Evolutionary conservation across 2,888 invertebrate genomes (phyloP).

Genomic region (Drosophila mimetica): DNA sequence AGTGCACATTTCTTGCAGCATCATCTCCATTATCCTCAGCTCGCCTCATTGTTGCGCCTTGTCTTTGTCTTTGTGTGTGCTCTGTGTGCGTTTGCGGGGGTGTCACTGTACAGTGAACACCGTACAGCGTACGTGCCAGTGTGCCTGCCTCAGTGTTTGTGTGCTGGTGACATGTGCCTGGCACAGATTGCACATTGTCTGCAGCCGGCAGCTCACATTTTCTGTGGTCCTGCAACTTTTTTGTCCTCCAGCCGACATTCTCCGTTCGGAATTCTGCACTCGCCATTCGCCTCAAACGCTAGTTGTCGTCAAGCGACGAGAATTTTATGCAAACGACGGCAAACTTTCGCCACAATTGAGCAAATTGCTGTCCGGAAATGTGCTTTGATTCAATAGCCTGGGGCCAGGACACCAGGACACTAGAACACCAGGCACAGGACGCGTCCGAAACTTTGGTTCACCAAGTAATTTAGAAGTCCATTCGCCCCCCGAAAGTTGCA

Average conservation of each 20-base stretch:
- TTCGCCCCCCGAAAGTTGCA: constrained; percentile 40
- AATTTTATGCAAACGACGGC: constrained; percentile 55
- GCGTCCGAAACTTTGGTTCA: constrained; percentile 30
- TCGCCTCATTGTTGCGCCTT: constrained; percentile 48
- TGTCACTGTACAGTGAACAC: constrained; percentile 5
- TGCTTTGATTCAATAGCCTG: constrained; percentile 66
- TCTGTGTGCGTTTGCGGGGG: constrained; percentile 14
- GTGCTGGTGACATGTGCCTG: constrained; percentile 69
- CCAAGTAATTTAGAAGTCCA: constrained; percentile 72
- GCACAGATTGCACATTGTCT: constrained; percentile 76
- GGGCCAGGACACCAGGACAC: constrained; percentile 30
- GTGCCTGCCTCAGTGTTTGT: constrained; percentile 9
- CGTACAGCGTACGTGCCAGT: constrained; percentile 10
- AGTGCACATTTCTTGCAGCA: constrained; percentile 7
- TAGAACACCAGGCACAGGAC: constrained; percentile 4
- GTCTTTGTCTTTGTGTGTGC: constrained; percentile 31
- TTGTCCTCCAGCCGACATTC: constrained; percentile 15
- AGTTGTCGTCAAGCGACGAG: constrained; percentile 44
- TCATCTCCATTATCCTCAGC: constrained; percentile 32
- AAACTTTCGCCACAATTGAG: constrained; percentile 61
- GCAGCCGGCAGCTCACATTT: constrained; percentile 33
- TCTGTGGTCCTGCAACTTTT: constrained; percentile 42
- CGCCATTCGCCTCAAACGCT: constrained; percentile 1
- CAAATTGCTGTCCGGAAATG: constrained; percentile 70
- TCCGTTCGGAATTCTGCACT: background rate